Conservation (phyloP, 1,140 invertebrate genomes). For the Samia ricini region DNA sequence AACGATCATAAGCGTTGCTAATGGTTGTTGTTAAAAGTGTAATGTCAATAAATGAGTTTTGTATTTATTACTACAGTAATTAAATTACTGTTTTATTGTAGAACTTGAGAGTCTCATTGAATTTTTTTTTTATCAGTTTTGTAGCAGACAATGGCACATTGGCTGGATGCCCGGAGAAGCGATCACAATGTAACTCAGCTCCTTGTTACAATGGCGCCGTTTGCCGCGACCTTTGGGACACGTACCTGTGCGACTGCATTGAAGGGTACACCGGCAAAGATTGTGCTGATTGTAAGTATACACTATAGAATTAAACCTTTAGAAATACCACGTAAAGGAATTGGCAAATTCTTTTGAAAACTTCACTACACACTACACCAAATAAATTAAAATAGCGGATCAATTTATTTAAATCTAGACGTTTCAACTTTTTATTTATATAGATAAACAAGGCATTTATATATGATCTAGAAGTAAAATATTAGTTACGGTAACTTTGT, state of each 20-base stretch:
- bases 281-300: constrained; percentile 85
- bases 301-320: not conserved
- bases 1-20: no score
- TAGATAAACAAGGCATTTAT: not conserved
- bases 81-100: no score
- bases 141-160: constrained; percentile 94
- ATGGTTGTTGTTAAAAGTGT: no score
- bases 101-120: no score
- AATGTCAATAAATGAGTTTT: no score
- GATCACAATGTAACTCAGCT: constrained; percentile 86
- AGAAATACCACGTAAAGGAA: not conserved
- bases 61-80: no score
- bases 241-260: constrained; percentile 90
- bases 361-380: no score
- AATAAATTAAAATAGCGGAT: no score
- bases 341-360: no score
- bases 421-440: not conserved
- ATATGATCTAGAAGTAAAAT: no score
- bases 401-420: no score
- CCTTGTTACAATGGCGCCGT: constrained; percentile 93
- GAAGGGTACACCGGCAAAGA: constrained; percentile 93
- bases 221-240: constrained; percentile 93
- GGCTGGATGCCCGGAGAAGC: constrained; percentile 92
- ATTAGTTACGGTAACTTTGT: no score
- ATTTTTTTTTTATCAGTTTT: constrained; percentile 73